phyloP scores from a whole-genome alignment of 2,888 invertebrate species.

The Cheiracanthium punctorium region DNA sequence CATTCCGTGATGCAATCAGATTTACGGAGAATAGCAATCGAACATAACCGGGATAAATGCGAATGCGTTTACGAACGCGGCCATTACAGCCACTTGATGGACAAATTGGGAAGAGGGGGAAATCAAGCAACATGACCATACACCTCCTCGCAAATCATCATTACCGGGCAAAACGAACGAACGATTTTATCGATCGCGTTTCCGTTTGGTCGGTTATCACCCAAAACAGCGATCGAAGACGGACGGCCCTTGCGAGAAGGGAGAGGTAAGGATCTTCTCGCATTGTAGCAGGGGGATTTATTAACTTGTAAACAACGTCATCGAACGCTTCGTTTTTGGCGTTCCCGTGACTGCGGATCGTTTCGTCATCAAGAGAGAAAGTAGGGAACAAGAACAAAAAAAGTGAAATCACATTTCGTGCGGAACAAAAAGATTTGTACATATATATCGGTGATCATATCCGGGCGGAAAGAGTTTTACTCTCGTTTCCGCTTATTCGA shows the following conservation, averaged over 20 bases:
- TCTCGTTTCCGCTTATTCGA: slow-evolving; percentile 32
- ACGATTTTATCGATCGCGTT: background rate
- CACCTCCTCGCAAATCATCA: too few relatives aligned
- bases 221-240: background rate
- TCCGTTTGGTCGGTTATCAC: too few relatives aligned
- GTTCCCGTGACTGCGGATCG: background rate
- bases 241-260: background rate
- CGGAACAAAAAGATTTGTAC: background rate
- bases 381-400: too few relatives aligned
- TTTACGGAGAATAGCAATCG: too few relatives aligned
- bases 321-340: background rate
- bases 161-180: too few relatives aligned
- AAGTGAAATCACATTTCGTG: slow-evolving; percentile 27
- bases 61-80: too few relatives aligned
- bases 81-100: too few relatives aligned
- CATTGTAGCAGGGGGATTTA: background rate
- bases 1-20: too few relatives aligned
- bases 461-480: slow-evolving; percentile 30
- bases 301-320: background rate
- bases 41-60: too few relatives aligned
- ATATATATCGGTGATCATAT: slow-evolving; percentile 16
- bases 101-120: too few relatives aligned
- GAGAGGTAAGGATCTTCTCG: background rate
- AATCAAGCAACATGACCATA: too few relatives aligned
- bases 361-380: slow-evolving; percentile 35